Evolutionary conservation across 2,797 vertebrate species (phyloP).

Genomic region (Heliangelus exortis): DNA sequence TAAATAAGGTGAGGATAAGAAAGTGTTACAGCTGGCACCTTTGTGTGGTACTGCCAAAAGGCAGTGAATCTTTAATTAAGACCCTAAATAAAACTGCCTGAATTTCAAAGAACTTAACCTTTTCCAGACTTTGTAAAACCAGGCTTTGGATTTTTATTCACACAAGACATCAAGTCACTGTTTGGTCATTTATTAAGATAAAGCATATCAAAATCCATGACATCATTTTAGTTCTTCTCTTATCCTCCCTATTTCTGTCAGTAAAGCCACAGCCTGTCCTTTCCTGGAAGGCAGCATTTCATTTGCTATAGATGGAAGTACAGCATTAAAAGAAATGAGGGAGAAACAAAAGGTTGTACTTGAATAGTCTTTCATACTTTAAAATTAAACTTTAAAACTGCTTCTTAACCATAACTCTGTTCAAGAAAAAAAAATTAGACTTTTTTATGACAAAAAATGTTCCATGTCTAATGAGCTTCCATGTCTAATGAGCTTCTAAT

Average conservation of each 20-base stretch:
- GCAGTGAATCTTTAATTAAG: neutral
- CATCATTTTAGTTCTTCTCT: neutral
- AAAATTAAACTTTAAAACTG: neutral
- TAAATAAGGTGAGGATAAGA: neutral
- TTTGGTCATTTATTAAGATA: neutral
- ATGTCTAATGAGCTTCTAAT: conserved; percentile 26
- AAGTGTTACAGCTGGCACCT: neutral
- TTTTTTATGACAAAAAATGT: neutral
- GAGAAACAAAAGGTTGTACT: rapidly evolving
- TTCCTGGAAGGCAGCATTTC: neutral
- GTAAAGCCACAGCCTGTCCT: neutral
- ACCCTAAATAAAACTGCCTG: neutral
- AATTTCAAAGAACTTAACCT: neutral
- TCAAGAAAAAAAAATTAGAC: neutral
- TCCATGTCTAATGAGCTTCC: conserved; percentile 27
- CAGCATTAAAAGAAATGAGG: neutral
- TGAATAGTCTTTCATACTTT: neutral
- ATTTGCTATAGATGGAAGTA: neutral
- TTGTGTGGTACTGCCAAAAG: neutral
- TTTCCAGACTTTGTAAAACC: neutral
- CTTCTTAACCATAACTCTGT: neutral
- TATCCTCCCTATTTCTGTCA: neutral
- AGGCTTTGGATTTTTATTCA: neutral
- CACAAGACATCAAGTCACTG: neutral
- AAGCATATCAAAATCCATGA: neutral